Evolutionary conservation across 1,140 invertebrate species (phyloP).

Genomic region (Ridgeia piscesae): DNA sequence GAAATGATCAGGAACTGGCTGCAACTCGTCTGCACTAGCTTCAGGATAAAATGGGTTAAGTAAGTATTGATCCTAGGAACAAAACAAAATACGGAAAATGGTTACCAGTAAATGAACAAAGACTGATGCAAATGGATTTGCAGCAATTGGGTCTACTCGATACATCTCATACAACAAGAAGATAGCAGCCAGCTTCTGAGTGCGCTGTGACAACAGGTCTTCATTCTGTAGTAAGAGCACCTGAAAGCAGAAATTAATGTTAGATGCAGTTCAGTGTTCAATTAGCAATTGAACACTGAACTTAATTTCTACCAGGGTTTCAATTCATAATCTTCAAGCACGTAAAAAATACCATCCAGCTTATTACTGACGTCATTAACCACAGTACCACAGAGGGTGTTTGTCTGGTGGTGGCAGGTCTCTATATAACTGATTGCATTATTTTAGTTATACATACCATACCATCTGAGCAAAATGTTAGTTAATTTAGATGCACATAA

Average conservation of each 20-base stretch:
- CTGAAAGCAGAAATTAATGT: conserved; percentile 56
- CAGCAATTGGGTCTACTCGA: conserved; percentile 66
- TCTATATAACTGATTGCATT: too few species aligned
- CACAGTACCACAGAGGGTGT: background rate
- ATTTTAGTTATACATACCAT: too few species aligned
- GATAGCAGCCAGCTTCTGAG: conserved; percentile 70
- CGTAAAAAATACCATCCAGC: background rate
- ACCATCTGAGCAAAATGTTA: too few species aligned
- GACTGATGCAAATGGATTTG: conserved; percentile 73
- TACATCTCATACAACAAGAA: conserved; percentile 76
- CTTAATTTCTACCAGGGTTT: background rate
- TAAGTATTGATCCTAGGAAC: too few species aligned
- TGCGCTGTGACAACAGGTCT: conserved; percentile 68
- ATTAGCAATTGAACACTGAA: background rate
- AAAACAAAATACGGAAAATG: conserved; percentile 18
- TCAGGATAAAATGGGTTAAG: too few species aligned
- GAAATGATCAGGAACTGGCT: too few species aligned
- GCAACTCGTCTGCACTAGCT: too few species aligned
- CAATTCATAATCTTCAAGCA: background rate
- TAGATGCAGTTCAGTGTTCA: background rate
- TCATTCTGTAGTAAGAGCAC: conserved; percentile 72
- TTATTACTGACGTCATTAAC: background rate
- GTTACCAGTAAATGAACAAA: conserved; percentile 69
- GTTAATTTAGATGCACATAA: too few species aligned
- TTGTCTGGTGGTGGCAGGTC: too few species aligned